Base-by-base conservation (phyloP, 2,797 vertebrate genomes). In the Thripadectes ignobilis region DNA sequence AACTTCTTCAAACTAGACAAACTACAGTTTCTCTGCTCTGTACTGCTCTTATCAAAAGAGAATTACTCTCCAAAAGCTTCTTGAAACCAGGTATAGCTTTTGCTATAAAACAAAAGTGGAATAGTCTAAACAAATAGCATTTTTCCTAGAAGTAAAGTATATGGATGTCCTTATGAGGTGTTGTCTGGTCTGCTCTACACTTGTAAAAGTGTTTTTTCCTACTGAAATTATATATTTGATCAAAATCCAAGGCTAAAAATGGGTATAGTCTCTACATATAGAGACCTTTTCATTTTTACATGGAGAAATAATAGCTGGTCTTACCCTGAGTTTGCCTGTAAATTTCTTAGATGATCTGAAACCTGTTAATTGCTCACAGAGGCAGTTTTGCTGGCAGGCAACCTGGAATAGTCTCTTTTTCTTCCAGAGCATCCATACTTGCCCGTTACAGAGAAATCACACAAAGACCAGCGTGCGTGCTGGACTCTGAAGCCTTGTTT, bases 91-190 rank as follows among this genome's bases (percentile, higher is more conserved):
- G 34, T 87, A 45, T 26, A 82, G 22, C 23, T 86, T 86, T 84
- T 92, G 41, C 63, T 79, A 24, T 88, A 85, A 94, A 88, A 29
- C 46, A 46, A 39, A 77, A 89, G 34, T 1, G 4, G 43, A 72
- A 6, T 62, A 96, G 54, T 85, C 77, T 73, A 90, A 95, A 91
- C 71, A 94, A 96, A 82, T 65, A 54, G 67, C 67, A 19, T 73
- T 89, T 71, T 92, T 79, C 48, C 66, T 89, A 61, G 88, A 95
- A 93, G 79, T 93, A 71, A 85, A 79, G 34, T 75, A 36, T 92
- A 79, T 67, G 49, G 74, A 89, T 90, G 67, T 51, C 68, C 88
- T 95, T 83, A 30, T 34, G 67, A 96, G 59, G 41, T 86, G 77
- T 65, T 95, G 48, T 74, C 49, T 82, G 38, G 15, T 86, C 55